Conservation (phyloP, 2,888 invertebrate genomes). For the Lissocephala sabroskyi region DNA sequence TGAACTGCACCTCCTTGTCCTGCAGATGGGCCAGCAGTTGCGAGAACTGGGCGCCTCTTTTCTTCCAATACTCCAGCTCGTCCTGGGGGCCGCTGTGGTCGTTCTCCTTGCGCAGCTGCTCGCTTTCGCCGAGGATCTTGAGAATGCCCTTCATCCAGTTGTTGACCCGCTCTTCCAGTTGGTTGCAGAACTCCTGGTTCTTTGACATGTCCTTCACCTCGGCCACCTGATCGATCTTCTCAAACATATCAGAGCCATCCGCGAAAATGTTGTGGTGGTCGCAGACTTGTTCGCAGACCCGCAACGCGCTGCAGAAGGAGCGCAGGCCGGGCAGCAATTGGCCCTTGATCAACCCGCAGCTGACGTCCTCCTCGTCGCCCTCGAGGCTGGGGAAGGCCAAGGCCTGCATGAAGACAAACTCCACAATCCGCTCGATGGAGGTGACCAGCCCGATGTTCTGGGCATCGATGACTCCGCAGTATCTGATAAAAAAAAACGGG, state of each 20-base stretch:
- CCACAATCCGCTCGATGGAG: constrained; percentile 89
- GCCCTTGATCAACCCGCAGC: constrained; percentile 86
- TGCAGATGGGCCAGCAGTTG: constrained; percentile 85
- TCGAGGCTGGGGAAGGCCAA: constrained; percentile 86
- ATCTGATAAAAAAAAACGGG: constrained; percentile 70
- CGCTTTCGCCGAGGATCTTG: constrained; percentile 91
- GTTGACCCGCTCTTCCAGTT: constrained; percentile 82
- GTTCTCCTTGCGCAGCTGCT: constrained; percentile 91
- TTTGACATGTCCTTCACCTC: constrained; percentile 82
- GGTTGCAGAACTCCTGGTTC: constrained; percentile 77
- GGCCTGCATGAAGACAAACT: constrained; percentile 92
- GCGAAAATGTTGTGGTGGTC: constrained; percentile 84
- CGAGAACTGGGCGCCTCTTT: constrained; percentile 93
- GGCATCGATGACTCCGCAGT: constrained; percentile 87
- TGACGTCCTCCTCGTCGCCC: constrained; percentile 85
- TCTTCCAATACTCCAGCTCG: constrained; percentile 97
- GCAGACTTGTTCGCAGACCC: constrained; percentile 89
- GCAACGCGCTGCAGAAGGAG: constrained; percentile 91
- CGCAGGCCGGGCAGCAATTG: constrained; percentile 86
- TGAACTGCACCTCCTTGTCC: constrained; percentile 84
- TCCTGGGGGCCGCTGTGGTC: constrained; percentile 95
- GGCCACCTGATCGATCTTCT: constrained; percentile 76
- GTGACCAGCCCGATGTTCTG: constrained; percentile 86
- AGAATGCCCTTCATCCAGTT: constrained; percentile 87
- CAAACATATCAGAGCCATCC: constrained; percentile 79